Conservation (phyloP, 2,888 invertebrate genomes). For the Theristus sp. region DNA sequence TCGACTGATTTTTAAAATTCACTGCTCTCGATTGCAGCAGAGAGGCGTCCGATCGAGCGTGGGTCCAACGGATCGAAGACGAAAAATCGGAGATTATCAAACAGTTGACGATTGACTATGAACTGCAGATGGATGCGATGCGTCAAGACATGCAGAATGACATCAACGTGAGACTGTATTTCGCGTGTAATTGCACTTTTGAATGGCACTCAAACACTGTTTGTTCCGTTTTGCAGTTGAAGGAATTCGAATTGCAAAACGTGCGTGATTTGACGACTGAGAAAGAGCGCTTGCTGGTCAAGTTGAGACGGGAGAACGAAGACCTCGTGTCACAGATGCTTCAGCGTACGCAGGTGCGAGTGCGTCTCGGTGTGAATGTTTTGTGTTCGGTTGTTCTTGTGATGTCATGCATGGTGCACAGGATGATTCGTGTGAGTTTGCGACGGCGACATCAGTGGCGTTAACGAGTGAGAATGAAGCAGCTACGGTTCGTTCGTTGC, state of each 20-base stretch:
- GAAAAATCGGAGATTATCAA: constrained; percentile 3
- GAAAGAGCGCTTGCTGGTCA: background rate
- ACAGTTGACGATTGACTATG: constrained; percentile 5
- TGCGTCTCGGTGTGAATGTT: too few relatives aligned
- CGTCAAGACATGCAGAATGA: background rate
- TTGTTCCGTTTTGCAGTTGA: background rate
- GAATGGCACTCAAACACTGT: too few relatives aligned
- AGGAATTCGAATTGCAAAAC: background rate
- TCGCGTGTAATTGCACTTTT: too few relatives aligned
- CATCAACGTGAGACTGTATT: background rate
- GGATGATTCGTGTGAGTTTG: too few relatives aligned
- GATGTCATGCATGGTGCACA: background rate
- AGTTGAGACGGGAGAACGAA: background rate
- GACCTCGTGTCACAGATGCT: too few relatives aligned
- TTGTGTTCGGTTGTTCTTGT: too few relatives aligned
- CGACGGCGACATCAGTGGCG: too few relatives aligned
- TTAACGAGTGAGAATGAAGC: too few relatives aligned
- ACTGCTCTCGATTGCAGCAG: background rate
- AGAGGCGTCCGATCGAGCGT: background rate
- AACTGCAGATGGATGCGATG: constrained; percentile 3
- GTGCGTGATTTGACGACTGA: background rate
- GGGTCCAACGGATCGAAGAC: background rate
- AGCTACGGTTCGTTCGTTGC: background rate
- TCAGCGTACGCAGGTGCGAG: too few relatives aligned
- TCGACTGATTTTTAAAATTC: background rate